Conservation (phyloP, 1,140 invertebrate species). For the Philaenus spumarius region DNA sequence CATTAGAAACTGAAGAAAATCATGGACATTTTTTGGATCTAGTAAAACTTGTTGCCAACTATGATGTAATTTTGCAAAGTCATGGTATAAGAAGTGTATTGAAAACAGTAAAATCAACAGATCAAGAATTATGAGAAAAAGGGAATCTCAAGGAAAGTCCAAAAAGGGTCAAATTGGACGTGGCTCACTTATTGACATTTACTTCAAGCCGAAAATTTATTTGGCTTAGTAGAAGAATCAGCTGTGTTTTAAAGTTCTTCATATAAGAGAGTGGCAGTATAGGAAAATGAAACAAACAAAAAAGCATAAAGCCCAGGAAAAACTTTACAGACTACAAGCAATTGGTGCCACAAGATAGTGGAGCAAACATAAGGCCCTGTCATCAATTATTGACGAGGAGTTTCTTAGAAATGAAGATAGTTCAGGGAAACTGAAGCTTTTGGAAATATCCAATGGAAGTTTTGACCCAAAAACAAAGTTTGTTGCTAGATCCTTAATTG, state of each 20-base stretch:
- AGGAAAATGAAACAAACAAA: slow-evolving; percentile 20
- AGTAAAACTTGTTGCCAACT: slow-evolving; percentile 18
- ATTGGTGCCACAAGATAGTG: slow-evolving; percentile 22
- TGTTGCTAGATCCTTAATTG: slow-evolving; percentile 10
- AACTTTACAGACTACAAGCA: too few relatives aligned
- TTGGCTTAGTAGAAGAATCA: too few relatives aligned
- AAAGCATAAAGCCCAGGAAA: too few relatives aligned
- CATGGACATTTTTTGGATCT: slow-evolving; percentile 23
- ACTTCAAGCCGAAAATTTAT: too few relatives aligned
- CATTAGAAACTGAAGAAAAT: slow-evolving; percentile 16
- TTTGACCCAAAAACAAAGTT: too few relatives aligned
- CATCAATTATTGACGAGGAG: too few relatives aligned
- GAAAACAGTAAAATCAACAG: slow-evolving; percentile 13
- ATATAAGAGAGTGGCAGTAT: slow-evolving; percentile 19
- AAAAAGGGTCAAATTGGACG: slow-evolving; percentile 3
- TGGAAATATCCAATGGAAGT: too few relatives aligned
- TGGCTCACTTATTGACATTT: slow-evolving; percentile 17
- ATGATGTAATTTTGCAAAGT: slow-evolving; percentile 17
- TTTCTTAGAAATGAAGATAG: too few relatives aligned
- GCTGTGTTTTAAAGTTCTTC: too few relatives aligned
- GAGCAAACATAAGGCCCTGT: too few relatives aligned
- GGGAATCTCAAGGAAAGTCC: neutral
- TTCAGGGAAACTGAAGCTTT: too few relatives aligned
- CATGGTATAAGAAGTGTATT: slow-evolving; percentile 10
- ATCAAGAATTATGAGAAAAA: neutral